Base-by-base conservation (phyloP, 2,113 vertebrate species). In the Caracal caracal region DNA sequence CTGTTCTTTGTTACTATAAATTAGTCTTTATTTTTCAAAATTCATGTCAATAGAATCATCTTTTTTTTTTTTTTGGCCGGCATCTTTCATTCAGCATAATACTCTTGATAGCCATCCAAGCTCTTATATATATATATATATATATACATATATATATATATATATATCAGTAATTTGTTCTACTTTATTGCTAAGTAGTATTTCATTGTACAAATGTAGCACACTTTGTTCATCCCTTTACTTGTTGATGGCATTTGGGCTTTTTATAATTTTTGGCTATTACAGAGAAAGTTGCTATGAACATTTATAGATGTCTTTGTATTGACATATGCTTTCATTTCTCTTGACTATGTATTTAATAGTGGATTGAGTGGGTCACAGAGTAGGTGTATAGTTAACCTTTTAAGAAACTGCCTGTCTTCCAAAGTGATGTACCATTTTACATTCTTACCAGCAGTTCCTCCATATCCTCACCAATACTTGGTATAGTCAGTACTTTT, bases 201-300 rank as follows among this genome's bases (percentile, higher is more conserved):
- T 94, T 87, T 9, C 6, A 61, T 33, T 89, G 37, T 22, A 17
- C 53, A 88, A 11, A 37, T 92, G 0, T 76, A 61, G 2, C 40
- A 61, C 1, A 59, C 6, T 47, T 73, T 93, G 49, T 70, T 70
- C 75, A 35, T 79, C 16, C 28, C 40, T 85, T 93, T 9, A 17
- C 53, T 97, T 81, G 10, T 66, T 90, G 68, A 94, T 53, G 73
- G 17, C 6, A 75, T 47, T 63, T 83, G 10, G 15, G 17, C 82
- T 90, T 24, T 75, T 82, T 96, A 49, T 1, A 75, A 2, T 37
- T 61, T 95, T 47, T 5, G 10, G 3, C 15, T 86, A 86, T 68
- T 85, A 47, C 17, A 43, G 94, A 59, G 81, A 93, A 96, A 86
- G 37, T 19, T 91, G 11, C 17, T 75, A 40, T 92, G 37, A 87